Conservation (phyloP, 1,140 invertebrate species). For the Aculops lycopersici region DNA sequence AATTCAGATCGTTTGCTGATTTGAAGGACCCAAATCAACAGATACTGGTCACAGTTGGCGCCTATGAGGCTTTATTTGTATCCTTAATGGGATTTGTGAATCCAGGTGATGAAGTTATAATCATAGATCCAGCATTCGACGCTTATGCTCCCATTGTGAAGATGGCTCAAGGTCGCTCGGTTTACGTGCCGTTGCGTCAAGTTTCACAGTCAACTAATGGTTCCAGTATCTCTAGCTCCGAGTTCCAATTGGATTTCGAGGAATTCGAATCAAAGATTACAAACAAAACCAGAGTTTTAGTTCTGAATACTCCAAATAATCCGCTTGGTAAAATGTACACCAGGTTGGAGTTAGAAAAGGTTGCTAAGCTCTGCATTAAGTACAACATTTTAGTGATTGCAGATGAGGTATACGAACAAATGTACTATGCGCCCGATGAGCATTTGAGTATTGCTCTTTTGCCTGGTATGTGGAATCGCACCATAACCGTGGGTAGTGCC, state of each 20-base stretch:
- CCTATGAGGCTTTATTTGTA: constrained; percentile 57
- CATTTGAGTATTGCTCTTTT: constrained; percentile 73
- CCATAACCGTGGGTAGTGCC: constrained; percentile 80
- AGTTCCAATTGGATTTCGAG: constrained; percentile 55
- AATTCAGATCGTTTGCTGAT: constrained; percentile 32
- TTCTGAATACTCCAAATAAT: constrained; percentile 86
- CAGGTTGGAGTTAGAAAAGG: constrained; percentile 25
- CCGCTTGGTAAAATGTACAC: constrained; percentile 56
- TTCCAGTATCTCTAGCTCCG: constrained; percentile 27
- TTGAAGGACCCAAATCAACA: constrained; percentile 45
- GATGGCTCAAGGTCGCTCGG: constrained; percentile 47
- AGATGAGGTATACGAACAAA: constrained; percentile 96
- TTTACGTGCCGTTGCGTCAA: constrained; percentile 52
- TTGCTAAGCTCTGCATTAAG: constrained; percentile 60
- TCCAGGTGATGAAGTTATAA: constrained; percentile 53
- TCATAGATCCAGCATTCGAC: constrained; percentile 93
- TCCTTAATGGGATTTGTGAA: constrained; percentile 50
- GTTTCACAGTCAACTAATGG: constrained; percentile 15
- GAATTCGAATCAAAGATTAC: constrained; percentile 57
- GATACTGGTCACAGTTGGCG: constrained; percentile 55
- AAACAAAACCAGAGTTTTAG: constrained; percentile 63
- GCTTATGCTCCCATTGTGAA: constrained; percentile 82
- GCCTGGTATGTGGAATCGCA: constrained; percentile 88
- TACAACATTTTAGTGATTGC: constrained; percentile 63
- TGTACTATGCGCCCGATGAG: constrained; percentile 49